Percentiles rank a stretch among this genome's conserved stretches.
Conservation (phyloP, 2,888 invertebrate genomes). For the Eupithecia inturbata region DNA sequence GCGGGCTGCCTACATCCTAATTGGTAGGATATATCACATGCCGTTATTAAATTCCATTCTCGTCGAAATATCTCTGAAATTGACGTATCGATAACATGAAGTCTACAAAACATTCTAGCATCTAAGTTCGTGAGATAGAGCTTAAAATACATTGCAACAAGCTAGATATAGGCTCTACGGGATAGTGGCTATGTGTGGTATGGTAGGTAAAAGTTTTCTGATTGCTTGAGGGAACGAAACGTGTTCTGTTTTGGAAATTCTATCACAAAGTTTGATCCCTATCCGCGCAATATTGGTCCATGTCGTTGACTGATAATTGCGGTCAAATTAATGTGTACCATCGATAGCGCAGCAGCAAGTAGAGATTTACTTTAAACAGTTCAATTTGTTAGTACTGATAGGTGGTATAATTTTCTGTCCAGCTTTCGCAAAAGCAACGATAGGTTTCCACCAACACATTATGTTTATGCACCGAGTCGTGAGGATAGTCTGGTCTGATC, state of each 20-base stretch:
- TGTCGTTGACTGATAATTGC: background rate
- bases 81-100: slow-evolving; percentile 32
- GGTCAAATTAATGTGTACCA: background rate
- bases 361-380: no score
- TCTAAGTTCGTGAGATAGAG: slow-evolving; percentile 5
- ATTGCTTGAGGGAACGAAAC: slow-evolving; percentile 5
- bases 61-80: slow-evolving; percentile 36
- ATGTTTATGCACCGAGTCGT: background rate
- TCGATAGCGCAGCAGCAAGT: background rate
- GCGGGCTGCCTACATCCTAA: slow-evolving; percentile 30
- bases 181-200: background rate
- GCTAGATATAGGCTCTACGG: background rate
- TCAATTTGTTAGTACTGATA: no score
- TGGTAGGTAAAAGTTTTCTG: background rate
- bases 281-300: background rate
- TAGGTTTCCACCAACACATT: background rate
- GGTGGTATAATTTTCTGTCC: background rate
- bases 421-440: background rate
- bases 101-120: slow-evolving; percentile 14
- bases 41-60: slow-evolving; percentile 46
- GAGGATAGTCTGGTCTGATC: no score
- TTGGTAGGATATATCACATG: slow-evolving; percentile 38
- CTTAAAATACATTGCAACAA: background rate
- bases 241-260: slow-evolving; percentile 5
- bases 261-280: background rate